Evolutionary conservation across 2,113 vertebrate genomes (phyloP).

Genomic region (Bubalus kerabau): DNA sequence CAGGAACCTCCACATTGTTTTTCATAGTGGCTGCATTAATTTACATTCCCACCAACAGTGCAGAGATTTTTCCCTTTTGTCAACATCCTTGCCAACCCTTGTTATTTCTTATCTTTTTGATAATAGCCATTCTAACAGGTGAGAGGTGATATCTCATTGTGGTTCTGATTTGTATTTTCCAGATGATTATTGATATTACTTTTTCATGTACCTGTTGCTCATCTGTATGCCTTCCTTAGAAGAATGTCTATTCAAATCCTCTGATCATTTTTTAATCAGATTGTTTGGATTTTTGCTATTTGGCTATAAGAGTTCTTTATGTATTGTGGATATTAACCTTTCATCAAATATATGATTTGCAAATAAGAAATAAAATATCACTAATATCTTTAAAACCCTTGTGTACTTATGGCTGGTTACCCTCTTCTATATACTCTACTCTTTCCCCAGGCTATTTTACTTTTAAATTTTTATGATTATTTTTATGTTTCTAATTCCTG

Average conservation of each 20-base stretch:
- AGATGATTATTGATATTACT: not conserved
- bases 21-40: not conserved
- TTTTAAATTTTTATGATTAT: not conserved
- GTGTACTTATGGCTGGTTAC: not conserved
- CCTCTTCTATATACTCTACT: not conserved
- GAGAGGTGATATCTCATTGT: not conserved
- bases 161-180: not conserved
- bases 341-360: not conserved
- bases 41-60: not conserved
- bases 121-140: not conserved
- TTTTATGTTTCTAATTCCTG: not conserved
- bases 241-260: not conserved
- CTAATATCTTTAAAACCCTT: not conserved
- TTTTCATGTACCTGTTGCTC: not conserved
- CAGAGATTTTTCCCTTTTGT: not conserved
- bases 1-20: not conserved
- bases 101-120: not conserved
- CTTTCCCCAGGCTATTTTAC: not conserved
- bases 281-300: not conserved
- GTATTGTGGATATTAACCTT: not conserved
- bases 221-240: not conserved
- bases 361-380: not conserved
- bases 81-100: not conserved
- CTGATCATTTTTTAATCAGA: not conserved
- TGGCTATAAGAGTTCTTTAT: not conserved